Base-by-base conservation (phyloP, 2,888 invertebrate species). In the Dasysyrphus tricinctus region DNA sequence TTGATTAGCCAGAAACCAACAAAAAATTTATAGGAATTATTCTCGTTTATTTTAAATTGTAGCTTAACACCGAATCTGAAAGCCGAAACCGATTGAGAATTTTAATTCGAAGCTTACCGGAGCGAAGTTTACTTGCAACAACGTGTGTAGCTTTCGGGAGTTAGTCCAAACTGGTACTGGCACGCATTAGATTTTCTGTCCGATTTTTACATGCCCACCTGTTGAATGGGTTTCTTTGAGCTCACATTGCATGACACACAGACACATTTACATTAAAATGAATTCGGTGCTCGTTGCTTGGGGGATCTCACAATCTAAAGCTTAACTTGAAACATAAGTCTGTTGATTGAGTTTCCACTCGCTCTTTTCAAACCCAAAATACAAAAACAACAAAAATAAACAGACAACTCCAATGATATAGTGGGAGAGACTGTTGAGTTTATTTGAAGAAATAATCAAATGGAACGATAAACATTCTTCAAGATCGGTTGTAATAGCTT, bases 111-210 rank as follows among this genome's bases (percentile, higher is more conserved):
- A 24, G 14, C 54, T 69, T 54, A 69, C 69, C 54, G 69, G n/a
- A 32, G 9, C 32, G 24, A 24, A 44, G 44, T 34, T 42, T 29
- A 8, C 0, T 29, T 39, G 69, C 42, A 44, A 72, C 44, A 24
- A 11, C 56, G 24, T 24, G 3, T 72, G 78, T 57, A 86, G 86
- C 72, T 86, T 82, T 79, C 86, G 74, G 54, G 19, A 39, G 11
- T 59, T 82, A 78, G 74, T 72, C 78, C 61, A 86, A 86, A 81
- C 74, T 81, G 63, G 81, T 81, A 86, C 86, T 86, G 81, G 81
- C 81, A 79, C 74, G 74, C 82, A 86, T 78, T 86, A 59, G 78
- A 51, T 63, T 81, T 82, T 86, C 47, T 51, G 75, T 81, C 75
- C 59, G 81, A 78, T 81, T 86, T 86, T 86, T 78, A 82, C 78